Conservation (phyloP, 2,888 invertebrate genomes). For the Mactromeris polynyma region DNA sequence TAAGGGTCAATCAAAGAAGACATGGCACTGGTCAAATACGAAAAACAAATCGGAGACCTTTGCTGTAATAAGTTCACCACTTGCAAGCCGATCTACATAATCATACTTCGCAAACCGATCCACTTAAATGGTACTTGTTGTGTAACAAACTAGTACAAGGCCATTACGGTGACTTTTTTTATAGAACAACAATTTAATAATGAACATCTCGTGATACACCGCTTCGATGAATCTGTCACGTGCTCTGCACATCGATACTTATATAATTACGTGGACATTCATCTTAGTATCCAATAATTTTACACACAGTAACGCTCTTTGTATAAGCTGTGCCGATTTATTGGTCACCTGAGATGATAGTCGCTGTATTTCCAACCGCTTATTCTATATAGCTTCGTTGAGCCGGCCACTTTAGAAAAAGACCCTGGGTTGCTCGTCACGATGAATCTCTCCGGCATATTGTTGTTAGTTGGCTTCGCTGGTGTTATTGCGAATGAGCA, state of each 20-base stretch:
- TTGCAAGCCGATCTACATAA: too few species aligned
- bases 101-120: too few species aligned
- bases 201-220: neutral
- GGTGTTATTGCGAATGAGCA: constrained; percentile 46
- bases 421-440: neutral
- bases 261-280: neutral
- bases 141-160: neutral
- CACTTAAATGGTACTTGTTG: too few species aligned
- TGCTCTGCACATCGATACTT: neutral
- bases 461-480: constrained; percentile 32
- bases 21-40: too few species aligned
- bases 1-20: too few species aligned
- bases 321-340: neutral
- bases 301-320: neutral
- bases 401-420: neutral
- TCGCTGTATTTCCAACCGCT: neutral
- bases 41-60: too few species aligned
- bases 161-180: neutral
- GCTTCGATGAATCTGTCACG: constrained; percentile 1
- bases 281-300: neutral
- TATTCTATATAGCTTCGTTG: neutral
- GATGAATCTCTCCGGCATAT: constrained; percentile 27
- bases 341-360: neutral
- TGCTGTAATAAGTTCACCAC: too few species aligned
- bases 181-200: neutral